These are phyloP conservation scores for Galago senegalensis DNA, from an alignment of 2,797 vertebrate genomes.

Conservation along the genomic window DNA sequence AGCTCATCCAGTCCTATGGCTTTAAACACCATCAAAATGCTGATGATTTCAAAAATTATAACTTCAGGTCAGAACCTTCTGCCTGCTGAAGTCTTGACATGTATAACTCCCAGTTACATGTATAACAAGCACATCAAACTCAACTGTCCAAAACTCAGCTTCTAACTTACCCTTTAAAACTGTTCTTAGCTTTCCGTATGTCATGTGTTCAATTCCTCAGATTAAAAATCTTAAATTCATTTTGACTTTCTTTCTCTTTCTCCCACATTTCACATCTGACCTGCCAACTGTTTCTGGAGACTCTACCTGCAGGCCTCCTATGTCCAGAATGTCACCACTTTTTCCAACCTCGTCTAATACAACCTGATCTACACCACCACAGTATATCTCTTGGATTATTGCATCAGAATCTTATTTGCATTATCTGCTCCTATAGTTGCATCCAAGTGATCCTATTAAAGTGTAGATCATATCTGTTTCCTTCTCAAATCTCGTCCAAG, in stretches of 20 bases:
- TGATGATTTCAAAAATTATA: neutral
- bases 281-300: neutral
- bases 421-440: neutral
- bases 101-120: neutral
- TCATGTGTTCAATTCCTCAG: neutral
- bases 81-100: neutral
- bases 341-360: neutral
- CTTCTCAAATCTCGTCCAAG: neutral
- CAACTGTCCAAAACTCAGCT: slow-evolving; percentile 18
- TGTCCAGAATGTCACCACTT: neutral
- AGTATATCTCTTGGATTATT: neutral
- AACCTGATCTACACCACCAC: neutral
- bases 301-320: neutral
- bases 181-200: neutral
- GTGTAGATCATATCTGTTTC: neutral
- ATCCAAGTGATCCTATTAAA: neutral
- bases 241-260: neutral
- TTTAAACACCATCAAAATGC: slow-evolving; percentile 24
- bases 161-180: neutral
- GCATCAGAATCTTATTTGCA: neutral
- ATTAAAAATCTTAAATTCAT: neutral
- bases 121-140: slow-evolving; percentile 8
- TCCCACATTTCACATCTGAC: neutral
- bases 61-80: neutral
- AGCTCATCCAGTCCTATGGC: neutral